phyloP scores from a whole-genome alignment of 2,113 vertebrate genomes.

The Varanus komodoensis region DNA sequence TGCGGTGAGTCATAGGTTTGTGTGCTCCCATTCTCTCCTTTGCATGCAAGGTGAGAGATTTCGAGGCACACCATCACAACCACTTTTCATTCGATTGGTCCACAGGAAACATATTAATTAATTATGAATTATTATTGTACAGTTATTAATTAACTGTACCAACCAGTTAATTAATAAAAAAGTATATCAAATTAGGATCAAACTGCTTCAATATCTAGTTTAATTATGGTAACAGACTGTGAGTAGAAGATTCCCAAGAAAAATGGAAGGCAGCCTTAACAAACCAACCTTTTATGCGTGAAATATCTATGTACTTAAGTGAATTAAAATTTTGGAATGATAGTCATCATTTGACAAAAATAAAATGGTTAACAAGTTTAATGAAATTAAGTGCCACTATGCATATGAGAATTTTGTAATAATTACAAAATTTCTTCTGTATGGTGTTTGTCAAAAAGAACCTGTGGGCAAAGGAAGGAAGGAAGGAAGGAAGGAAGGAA shows the following conservation, averaged over 20 bases:
- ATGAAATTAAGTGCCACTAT: not conserved
- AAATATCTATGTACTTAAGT: not conserved
- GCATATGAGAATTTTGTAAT: not conserved
- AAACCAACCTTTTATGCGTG: not conserved
- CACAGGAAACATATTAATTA: too few species aligned
- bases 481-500: too few species aligned
- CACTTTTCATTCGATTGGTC: too few species aligned
- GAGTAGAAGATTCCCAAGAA: not conserved
- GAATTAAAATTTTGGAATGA: not conserved
- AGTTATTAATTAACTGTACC: not conserved
- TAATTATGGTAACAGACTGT: not conserved
- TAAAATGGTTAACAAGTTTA: not conserved
- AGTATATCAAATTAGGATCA: not conserved
- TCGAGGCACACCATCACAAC: too few species aligned
- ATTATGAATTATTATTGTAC: too few species aligned
- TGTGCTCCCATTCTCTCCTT: too few species aligned
- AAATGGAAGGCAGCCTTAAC: not conserved
- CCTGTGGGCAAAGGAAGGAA: not conserved
- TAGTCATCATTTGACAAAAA: not conserved
- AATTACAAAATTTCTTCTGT: not conserved
- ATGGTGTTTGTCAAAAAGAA: not conserved
- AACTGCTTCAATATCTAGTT: not conserved
- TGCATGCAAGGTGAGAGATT: too few species aligned
- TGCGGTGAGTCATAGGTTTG: too few species aligned
- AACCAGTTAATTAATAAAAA: not conserved